Percentiles rank a stretch among this genome's conserved stretches.
These are phyloP conservation scores for Campoletis raptor DNA, from an alignment of 2,888 invertebrate genomes.

Conservation along the genomic window DNA sequence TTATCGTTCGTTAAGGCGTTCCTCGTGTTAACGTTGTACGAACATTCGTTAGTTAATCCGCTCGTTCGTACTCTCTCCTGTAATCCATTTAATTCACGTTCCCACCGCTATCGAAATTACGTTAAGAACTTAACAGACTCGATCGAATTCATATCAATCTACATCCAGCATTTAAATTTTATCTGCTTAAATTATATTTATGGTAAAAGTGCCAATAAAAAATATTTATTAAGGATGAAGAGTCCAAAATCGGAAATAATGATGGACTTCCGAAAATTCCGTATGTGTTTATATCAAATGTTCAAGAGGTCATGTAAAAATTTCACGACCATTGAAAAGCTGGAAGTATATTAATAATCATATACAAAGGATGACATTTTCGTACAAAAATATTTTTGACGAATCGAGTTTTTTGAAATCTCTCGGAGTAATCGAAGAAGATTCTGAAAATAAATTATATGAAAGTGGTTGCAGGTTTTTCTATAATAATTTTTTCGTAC, in stretches of 20 bases:
- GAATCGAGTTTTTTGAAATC: neutral
- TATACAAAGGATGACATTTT: too few species aligned
- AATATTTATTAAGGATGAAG: neutral
- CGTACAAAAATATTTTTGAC: too few species aligned
- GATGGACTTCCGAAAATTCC: too few species aligned
- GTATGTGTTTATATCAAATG: too few species aligned
- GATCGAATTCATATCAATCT: slow-evolving; percentile 53
- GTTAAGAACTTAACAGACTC: slow-evolving; percentile 29
- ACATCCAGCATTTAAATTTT: neutral
- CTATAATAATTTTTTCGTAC: neutral
- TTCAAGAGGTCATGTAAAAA: too few species aligned
- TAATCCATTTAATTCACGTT: slow-evolving; percentile 56
- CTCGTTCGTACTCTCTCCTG: slow-evolving; percentile 24
- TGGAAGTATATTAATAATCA: too few species aligned
- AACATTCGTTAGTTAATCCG: slow-evolving; percentile 52
- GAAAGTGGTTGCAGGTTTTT: neutral
- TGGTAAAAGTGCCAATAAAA: neutral
- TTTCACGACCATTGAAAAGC: too few species aligned
- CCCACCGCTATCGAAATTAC: slow-evolving; percentile 49
- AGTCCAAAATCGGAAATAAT: too few species aligned
- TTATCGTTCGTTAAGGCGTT: slow-evolving; percentile 45
- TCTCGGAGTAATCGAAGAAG: neutral
- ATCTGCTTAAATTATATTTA: neutral
- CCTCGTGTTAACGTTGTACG: slow-evolving; percentile 32
- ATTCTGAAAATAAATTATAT: neutral